phyloP scores from a whole-genome alignment of 2,113 vertebrate genomes.

The Pao palembangensis region DNA sequence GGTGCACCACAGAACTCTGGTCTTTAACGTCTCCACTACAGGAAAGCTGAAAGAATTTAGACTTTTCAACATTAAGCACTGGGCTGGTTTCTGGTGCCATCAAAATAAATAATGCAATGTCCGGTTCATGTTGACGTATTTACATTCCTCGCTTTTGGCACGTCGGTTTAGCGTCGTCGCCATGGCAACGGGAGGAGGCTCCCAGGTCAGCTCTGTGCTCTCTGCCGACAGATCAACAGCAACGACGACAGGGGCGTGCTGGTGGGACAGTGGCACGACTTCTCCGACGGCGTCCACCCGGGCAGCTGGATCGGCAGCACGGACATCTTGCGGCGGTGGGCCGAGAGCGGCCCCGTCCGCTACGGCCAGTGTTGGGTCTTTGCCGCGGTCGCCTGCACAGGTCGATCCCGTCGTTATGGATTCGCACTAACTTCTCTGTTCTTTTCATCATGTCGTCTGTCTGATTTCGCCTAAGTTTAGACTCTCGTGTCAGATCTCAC shows the following conservation, averaged over 20 bases:
- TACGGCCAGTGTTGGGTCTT: constrained; percentile 96
- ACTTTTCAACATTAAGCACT: too few species aligned
- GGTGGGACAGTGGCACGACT: constrained; percentile 77
- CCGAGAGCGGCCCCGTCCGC: constrained; percentile 69
- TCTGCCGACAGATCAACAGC: constrained; percentile 81
- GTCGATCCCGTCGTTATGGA: constrained; percentile 46
- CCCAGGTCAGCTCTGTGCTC: background rate
- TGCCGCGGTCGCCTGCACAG: constrained; percentile 85
- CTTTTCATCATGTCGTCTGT: too few species aligned
- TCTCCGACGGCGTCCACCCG: constrained; percentile 75
- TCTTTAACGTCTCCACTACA: background rate
- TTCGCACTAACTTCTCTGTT: too few species aligned
- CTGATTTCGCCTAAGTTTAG: too few species aligned
- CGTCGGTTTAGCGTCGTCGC: too few species aligned
- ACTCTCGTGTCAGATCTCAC: too few species aligned
- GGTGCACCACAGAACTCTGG: background rate
- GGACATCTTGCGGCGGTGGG: constrained; percentile 84
- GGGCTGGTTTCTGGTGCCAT: too few species aligned
- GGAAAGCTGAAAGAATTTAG: background rate
- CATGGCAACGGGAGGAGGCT: too few species aligned
- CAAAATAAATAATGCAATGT: too few species aligned
- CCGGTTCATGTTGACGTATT: too few species aligned
- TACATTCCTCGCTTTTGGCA: too few species aligned
- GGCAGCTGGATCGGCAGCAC: constrained; percentile 83
- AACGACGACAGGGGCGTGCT: constrained; percentile 83